A percentile compares a stretch with the other conserved stretches of the same genome.
These are phyloP conservation scores for Nerophis lumbriciformis DNA, from an alignment of 2,113 vertebrate species.

Conservation along the genomic window DNA sequence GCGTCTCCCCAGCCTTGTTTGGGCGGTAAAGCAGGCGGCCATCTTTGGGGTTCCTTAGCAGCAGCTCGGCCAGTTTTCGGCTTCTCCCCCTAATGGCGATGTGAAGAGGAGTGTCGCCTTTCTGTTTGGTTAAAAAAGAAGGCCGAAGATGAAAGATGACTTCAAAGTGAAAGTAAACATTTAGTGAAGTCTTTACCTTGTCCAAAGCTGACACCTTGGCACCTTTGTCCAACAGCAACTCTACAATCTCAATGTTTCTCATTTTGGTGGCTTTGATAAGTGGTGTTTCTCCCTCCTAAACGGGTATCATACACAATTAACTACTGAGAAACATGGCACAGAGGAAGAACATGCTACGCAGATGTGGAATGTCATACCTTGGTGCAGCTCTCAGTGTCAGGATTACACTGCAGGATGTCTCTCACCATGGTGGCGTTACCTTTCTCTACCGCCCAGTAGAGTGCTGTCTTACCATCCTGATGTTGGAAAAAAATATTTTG, in stretches of 20 bases:
- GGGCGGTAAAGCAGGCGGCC: slow-evolving; percentile 93
- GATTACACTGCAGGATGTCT: slow-evolving; percentile 95
- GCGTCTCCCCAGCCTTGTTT: slow-evolving; percentile 95
- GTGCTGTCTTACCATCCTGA: slow-evolving; percentile 93
- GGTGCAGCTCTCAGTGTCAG: slow-evolving; percentile 92
- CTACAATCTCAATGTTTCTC: slow-evolving; percentile 96
- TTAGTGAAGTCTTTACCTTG: slow-evolving; percentile 66
- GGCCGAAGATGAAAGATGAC: not conserved
- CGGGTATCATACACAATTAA: slow-evolving; percentile 5
- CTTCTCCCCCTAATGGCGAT: slow-evolving; percentile 95
- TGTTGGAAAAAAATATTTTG: slow-evolving; percentile 1
- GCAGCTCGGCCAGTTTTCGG: slow-evolving; percentile 91
- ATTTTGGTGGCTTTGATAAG: slow-evolving; percentile 99
- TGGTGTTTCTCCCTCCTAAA: slow-evolving; percentile 90
- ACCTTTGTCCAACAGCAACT: slow-evolving; percentile 93
- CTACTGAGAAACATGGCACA: not conserved
- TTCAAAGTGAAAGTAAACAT: not conserved
- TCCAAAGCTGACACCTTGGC: slow-evolving; percentile 93
- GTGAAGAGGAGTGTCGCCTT: slow-evolving; percentile 94
- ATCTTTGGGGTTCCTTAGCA: slow-evolving; percentile 95
- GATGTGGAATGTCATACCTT: slow-evolving; percentile 77
- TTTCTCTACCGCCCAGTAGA: slow-evolving; percentile 98
- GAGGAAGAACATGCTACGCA: not conserved
- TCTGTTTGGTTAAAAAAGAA: slow-evolving; percentile 66
- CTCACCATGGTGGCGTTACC: slow-evolving; percentile 94